Evolutionary conservation across 2,113 vertebrate species (phyloP), one percentile per base, ranked within the genome.

Genomic region (Dipodomys merriami): DNA sequence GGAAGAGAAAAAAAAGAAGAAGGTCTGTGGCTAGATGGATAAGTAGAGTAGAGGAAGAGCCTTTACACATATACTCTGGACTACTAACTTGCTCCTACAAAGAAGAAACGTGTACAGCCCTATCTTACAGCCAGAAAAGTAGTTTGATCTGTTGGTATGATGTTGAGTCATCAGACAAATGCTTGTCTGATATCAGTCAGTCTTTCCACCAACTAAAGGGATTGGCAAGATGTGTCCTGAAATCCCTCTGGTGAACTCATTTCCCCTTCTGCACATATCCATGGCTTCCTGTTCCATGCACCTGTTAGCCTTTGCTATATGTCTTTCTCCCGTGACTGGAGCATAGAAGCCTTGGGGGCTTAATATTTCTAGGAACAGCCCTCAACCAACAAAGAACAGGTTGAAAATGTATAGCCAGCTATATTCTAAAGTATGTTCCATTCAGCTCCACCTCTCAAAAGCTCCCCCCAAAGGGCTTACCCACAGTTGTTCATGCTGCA

Each of bases 61-160:
- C 16, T 1, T 19, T 1, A 5, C 15, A 16, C 1, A 0, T 44
- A 11, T 4, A 81, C 27, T 10, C 73, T 20, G 15, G 35, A 39
- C 3, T 83, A 78, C 76, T 71, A 30, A 49, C 18, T 11, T 5
- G 20, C 84, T 86, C 71, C 64, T 23, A 62, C 80, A 68, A 71
- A 60, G 64, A 23, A 88, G 30, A 77, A 20, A 65, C 8, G 1
- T 12, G 7, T 7, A 33, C 19, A 49, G 4, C 23, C n/a, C 9
- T 25, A 16, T 29, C 23, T 19, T 46, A 64, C 60, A 57, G 53
- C 29, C 44, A 82, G 16, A 65, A 71, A 83, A 44, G 22, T 11
- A 1, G n/a, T 67, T 91, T 81, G 30, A 83, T 15, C 69, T 27
- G 18, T 49, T 35, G 23, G 25, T 30, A 18, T 62, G 74, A n/a